A percentile compares a stretch with the other conserved stretches of the same genome.
phyloP scores from a whole-genome alignment of 2,113 vertebrate species.

The Chaenocephalus aceratus region DNA sequence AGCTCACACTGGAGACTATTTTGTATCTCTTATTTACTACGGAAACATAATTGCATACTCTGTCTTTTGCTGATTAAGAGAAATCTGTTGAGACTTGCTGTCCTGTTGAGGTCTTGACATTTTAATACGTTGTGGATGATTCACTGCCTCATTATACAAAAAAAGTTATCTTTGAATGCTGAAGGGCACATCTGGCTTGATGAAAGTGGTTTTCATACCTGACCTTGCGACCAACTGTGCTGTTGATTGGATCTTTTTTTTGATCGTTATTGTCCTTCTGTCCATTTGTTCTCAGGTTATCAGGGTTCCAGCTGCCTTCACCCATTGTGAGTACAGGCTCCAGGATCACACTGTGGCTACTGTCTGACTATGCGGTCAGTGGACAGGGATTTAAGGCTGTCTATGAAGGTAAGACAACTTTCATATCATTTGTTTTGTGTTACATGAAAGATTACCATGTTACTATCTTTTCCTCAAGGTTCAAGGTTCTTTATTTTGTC shows the following conservation, averaged over 20 bases:
- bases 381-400: conserved; percentile 95
- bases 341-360: conserved; percentile 91
- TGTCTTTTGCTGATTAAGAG: conserved; percentile 38
- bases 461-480: background rate
- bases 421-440: background rate
- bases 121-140: conserved; percentile 60
- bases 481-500: too few species aligned
- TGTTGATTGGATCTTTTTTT: conserved; percentile 53
- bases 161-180: conserved; percentile 47
- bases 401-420: conserved; percentile 91
- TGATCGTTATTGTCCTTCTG: conserved; percentile 66
- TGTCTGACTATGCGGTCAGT: conserved; percentile 97
- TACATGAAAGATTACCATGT: background rate
- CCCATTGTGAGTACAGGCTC: conserved; percentile 93
- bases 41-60: conserved; percentile 27
- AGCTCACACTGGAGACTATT: conserved; percentile 18
- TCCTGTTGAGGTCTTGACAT: conserved; percentile 56
- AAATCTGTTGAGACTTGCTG: conserved; percentile 36
- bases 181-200: conserved; percentile 41
- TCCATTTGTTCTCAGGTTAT: conserved; percentile 88
- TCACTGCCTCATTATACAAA: conserved; percentile 56
- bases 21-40: conserved; percentile 41
- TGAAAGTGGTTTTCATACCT: conserved; percentile 27
- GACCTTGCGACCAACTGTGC: conserved; percentile 53
- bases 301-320: conserved; percentile 96